Evolutionary conservation across 2,888 invertebrate species (phyloP), one percentile per base, ranked within the genome.

Genomic region (Rotaria sp.): DNA sequence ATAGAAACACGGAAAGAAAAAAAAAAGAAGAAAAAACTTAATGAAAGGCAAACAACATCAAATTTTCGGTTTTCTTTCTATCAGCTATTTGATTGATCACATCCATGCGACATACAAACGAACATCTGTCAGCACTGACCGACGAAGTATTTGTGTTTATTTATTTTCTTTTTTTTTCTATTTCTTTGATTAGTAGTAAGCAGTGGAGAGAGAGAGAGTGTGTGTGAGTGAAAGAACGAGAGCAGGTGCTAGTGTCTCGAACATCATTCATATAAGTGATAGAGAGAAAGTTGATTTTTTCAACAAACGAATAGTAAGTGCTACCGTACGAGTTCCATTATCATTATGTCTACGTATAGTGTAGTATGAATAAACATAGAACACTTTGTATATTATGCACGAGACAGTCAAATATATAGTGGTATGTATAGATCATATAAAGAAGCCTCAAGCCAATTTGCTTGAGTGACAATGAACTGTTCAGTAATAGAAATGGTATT

Each of bases 51-150:
- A 67, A 67, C 30, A 67, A 30, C 5, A 35, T 67, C 35, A 35
- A 67, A 30, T 21, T 67, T 21, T 30, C 21, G 8, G 18, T 67
- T 67, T 35, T 67, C 30, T 67, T 35, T 21, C 67, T 30, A 7
- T 67, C 67, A 67, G 67, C 21, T 21, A 18, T 30, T 35, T 35
- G 30, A 67, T 67, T 67, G 67, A 67, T 67, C 21, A 35, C 35
- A 67, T 35, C 67, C 18, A 38, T 67, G 35, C 21, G 67, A 67
- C 67, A 67, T 21, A 30, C 67, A 35, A 67, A 35, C 21, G 30
- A 67, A 67, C 67, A 67, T 67, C 67, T 67, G 67, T 67, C 67
- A 67, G 67, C 38, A 35, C 67, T 67, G 67, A 67, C 67, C 35
- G 67, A 30, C 35, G 5, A 67, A 67, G 67, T 67, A 67, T 67